phyloP scores from a whole-genome alignment of 2,888 invertebrate genomes.

The Digitonthophagus gazella region DNA sequence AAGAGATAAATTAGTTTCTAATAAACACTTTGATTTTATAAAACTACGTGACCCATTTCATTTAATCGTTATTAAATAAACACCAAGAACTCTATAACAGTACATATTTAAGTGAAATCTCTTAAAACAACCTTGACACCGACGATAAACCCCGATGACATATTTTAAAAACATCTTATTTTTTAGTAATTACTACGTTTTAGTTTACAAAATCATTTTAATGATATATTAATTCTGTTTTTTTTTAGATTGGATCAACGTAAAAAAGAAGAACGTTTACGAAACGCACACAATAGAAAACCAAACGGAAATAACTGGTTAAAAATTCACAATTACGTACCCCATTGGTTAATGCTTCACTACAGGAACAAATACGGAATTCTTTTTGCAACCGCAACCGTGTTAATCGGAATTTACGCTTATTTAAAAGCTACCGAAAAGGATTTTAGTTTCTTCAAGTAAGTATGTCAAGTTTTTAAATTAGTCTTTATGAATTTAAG shows the following conservation, averaged over 20 bases:
- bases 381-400: slow-evolving; percentile 57
- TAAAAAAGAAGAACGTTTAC: slow-evolving; percentile 57
- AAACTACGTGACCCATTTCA: neutral
- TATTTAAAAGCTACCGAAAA: slow-evolving; percentile 55
- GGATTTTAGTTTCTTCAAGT: slow-evolving; percentile 42
- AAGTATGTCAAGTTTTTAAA: slow-evolving; percentile 30
- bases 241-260: slow-evolving; percentile 59
- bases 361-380: slow-evolving; percentile 50
- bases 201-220: too few species aligned
- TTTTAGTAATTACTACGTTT: too few species aligned
- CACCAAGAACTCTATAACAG: too few species aligned
- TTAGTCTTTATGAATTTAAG: neutral
- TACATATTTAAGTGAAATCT: neutral
- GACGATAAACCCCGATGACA: neutral
- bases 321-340: slow-evolving; percentile 46
- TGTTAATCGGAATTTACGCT: slow-evolving; percentile 59
- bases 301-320: slow-evolving; percentile 41
- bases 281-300: slow-evolving; percentile 50
- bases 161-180: neutral
- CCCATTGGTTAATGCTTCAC: slow-evolving; percentile 50
- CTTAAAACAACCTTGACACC: neutral
- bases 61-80: neutral
- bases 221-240: slow-evolving; percentile 15
- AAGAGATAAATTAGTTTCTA: neutral
- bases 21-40: neutral